Evolutionary conservation across 2,888 invertebrate genomes (phyloP).

Genomic region (Hirudinaria manillensis): DNA sequence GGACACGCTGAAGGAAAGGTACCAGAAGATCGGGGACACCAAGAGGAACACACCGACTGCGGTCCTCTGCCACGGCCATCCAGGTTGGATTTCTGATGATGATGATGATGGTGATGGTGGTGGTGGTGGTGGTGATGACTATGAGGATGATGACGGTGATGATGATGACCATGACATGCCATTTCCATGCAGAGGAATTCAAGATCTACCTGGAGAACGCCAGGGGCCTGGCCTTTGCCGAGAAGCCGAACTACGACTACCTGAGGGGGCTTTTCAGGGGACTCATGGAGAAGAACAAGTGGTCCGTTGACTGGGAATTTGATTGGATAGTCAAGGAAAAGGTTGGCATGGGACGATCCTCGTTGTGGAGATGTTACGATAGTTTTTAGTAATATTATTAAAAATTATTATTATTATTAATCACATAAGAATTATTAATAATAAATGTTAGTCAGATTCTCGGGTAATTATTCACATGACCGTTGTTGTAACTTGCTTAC

Average conservation of each 20-base stretch:
- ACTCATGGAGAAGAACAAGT: slow-evolving; percentile 52
- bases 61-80: slow-evolving; percentile 68
- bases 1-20: slow-evolving; percentile 95
- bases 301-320: slow-evolving; percentile 52
- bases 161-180: too few relatives aligned
- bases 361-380: not conserved
- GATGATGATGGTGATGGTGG: not conserved
- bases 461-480: not conserved
- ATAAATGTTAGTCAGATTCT: not conserved
- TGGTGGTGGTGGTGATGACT: not conserved
- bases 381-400: not conserved
- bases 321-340: slow-evolving; percentile 50
- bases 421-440: not conserved
- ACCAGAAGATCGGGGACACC: slow-evolving; percentile 99
- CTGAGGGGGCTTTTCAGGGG: slow-evolving; percentile 83
- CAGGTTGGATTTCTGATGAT: slow-evolving; percentile 54
- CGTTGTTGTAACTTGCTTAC: too few relatives aligned
- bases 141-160: too few relatives aligned
- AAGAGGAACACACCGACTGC: slow-evolving; percentile 98
- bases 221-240: slow-evolving; percentile 92
- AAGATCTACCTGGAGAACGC: slow-evolving; percentile 96
- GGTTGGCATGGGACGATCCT: slow-evolving; percentile 26
- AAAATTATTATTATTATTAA: not conserved
- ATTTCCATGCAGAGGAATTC: slow-evolving; percentile 74
- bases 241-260: slow-evolving; percentile 98